Conservation (phyloP, 1,140 invertebrate species). For the Heliothis subflexa region DNA sequence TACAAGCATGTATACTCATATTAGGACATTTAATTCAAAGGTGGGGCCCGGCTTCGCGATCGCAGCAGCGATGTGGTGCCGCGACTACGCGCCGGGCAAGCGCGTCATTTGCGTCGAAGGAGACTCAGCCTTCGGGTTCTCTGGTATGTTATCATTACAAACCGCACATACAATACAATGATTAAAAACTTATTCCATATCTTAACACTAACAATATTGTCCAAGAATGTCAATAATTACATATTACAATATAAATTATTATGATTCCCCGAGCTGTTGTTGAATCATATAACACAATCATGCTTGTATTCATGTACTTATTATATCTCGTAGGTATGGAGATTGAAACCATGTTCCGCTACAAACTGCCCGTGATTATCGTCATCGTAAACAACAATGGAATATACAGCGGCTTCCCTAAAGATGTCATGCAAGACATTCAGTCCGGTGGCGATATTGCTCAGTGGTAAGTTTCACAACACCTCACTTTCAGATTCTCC, state of each 20-base stretch:
- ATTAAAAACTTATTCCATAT: conserved; percentile 17
- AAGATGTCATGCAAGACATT: conserved; percentile 91
- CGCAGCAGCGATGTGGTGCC: conserved; percentile 96
- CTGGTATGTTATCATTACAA: conserved; percentile 75
- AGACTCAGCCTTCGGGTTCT: conserved; percentile 99
- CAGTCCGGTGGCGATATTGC: conserved; percentile 89
- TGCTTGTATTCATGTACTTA: conserved; percentile 27
- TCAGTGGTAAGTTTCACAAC: conserved; percentile 86
- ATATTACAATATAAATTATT: conserved; percentile 24
- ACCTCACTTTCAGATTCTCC: background rate
- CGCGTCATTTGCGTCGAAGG: conserved; percentile 96
- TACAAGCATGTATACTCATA: too few species aligned
- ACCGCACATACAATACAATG: conserved; percentile 5
- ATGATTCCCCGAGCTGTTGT: conserved; percentile 14
- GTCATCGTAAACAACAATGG: conserved; percentile 98
- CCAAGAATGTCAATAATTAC: conserved; percentile 31
- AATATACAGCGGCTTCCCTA: conserved; percentile 95
- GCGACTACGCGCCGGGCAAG: conserved; percentile 92
- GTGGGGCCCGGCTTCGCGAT: conserved; percentile 97
- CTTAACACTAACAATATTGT: conserved; percentile 29
- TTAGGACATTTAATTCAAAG: conserved; percentile 59
- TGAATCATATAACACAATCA: conserved; percentile 23
- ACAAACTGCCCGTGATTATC: conserved; percentile 96
- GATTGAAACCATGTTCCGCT: conserved; percentile 97
- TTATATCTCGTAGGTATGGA: conserved; percentile 92